Evolutionary conservation across 2,888 invertebrate species (phyloP), one percentile per base, ranked within the genome.

Genomic region (Dasysyrphus albostriatus): DNA sequence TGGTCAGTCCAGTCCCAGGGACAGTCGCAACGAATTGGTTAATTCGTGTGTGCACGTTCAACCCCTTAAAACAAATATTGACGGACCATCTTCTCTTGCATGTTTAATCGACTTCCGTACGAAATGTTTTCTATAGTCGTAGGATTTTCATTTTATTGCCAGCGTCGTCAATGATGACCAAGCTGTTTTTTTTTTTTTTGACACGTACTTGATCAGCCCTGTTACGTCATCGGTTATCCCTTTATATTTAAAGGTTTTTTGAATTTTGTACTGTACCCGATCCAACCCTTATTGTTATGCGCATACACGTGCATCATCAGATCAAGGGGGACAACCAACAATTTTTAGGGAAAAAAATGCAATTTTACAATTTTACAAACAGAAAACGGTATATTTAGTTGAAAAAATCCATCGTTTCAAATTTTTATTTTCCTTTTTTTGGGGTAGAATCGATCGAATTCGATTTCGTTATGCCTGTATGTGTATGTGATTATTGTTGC

Each of bases 271-370:
- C n/a, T 63, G 6, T 37, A 19, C 16, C 56, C 32, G 42, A 70
- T 74, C 65, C 82, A 83, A 87, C 87, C 87, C 83, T 87, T 87
- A 79, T 87, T 87, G 78, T 83, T 87, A 87, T 87, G 83, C 85
- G 77, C 87, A 87, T 87, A 73, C 78, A 75, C 83, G 75, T 79
- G 78, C 74, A 83, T 24, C 74, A 54, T 67, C 69, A 51, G 56
- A 78, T 70, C 42, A 82, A 81, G 74, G 82, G 85, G 82, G 85
- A 85, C 54, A 65, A 73, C 29, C n/a, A 16, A 49, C 4, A n/a
- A 47, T 74, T 85, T 85, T 85, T 24, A 74, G 77, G 85, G 83
- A 75, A 83, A 83, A 83, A 87, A 83, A 87, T 83, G 87, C 87
- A 87, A 34, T 87, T 87, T 87, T 87, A 74, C 75, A 87, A 79